Evolutionary conservation across 2,113 vertebrate species (phyloP).

Genomic region (Bostrychus sinensis): DNA sequence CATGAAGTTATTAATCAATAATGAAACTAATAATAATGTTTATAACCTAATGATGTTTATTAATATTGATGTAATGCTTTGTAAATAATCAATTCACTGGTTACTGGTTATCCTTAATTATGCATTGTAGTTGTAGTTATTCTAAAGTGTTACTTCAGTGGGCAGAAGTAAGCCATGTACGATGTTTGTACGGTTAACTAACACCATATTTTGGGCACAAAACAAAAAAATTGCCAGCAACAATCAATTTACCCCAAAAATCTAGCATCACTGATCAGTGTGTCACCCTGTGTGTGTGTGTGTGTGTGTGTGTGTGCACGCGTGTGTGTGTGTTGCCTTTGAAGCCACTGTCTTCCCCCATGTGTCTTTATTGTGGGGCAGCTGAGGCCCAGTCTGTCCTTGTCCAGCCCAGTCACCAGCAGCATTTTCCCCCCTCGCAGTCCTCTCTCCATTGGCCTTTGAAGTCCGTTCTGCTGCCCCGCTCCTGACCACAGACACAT

Average conservation of each 20-base stretch:
- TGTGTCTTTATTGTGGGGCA: conserved; percentile 91
- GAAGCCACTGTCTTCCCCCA: conserved; percentile 88
- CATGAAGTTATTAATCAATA: no score
- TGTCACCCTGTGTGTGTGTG: conserved; percentile 32
- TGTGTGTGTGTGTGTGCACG: conserved; percentile 28
- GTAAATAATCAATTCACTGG: background rate
- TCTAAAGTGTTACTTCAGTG: no score
- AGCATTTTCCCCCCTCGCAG: conserved; percentile 89
- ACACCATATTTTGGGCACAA: no score
- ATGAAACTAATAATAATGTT: no score
- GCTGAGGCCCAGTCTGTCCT: conserved; percentile 94
- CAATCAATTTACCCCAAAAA: background rate
- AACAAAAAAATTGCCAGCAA: background rate
- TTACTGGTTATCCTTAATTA: no score
- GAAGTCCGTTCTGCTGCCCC: conserved; percentile 88
- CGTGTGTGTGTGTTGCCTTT: conserved; percentile 77
- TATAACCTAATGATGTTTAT: background rate
- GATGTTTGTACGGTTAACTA: no score
- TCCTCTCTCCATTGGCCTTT: conserved; percentile 87
- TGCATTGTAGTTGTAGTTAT: no score
- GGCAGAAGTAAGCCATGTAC: no score
- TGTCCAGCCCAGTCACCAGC: conserved; percentile 92
- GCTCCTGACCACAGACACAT: conserved; percentile 77
- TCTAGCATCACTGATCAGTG: background rate
- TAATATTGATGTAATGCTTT: background rate